phyloP scores from a whole-genome alignment of 2,797 vertebrate species.

The Coregonus ussuriensis region DNA sequence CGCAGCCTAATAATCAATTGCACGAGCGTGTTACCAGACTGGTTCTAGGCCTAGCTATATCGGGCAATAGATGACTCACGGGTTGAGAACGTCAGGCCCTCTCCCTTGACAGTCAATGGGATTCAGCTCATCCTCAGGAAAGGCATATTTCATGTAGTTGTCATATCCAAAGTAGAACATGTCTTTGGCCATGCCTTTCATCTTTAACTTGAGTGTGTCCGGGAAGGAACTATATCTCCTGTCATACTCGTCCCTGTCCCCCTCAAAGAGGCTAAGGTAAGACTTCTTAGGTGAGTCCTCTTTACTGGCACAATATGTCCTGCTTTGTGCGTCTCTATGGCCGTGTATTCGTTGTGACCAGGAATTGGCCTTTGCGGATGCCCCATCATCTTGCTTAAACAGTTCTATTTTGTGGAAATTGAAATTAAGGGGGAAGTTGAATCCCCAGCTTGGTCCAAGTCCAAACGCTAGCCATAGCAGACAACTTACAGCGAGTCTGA shows the following conservation, averaged over 20 bases:
- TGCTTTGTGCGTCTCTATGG: constrained; percentile 38
- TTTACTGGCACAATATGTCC: constrained; percentile 43
- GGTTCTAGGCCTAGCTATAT: neutral
- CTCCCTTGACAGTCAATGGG: constrained; percentile 92
- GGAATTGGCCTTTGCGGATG: constrained; percentile 36
- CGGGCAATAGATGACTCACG: constrained; percentile 78
- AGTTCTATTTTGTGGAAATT: constrained; percentile 71
- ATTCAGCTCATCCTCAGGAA: constrained; percentile 95
- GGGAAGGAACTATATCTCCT: constrained; percentile 88
- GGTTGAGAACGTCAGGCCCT: constrained; percentile 90
- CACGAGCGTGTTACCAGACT: neutral
- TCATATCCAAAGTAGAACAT: constrained; percentile 98
- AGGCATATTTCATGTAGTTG: constrained; percentile 96
- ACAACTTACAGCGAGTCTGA: constrained; percentile 86
- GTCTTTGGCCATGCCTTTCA: constrained; percentile 87
- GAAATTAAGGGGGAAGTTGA: constrained; percentile 76
- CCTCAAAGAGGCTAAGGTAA: constrained; percentile 79
- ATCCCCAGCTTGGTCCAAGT: constrained; percentile 85
- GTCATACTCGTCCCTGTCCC: constrained; percentile 85
- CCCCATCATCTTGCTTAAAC: constrained; percentile 60
- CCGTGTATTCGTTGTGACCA: constrained; percentile 66
- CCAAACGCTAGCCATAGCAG: constrained; percentile 84
- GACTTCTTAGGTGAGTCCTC: constrained; percentile 62
- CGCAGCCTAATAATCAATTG: neutral
- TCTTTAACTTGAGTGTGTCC: constrained; percentile 79